Evolutionary conservation across 2,113 vertebrate genomes (phyloP).

Genomic region (Eidolon helvum): DNA sequence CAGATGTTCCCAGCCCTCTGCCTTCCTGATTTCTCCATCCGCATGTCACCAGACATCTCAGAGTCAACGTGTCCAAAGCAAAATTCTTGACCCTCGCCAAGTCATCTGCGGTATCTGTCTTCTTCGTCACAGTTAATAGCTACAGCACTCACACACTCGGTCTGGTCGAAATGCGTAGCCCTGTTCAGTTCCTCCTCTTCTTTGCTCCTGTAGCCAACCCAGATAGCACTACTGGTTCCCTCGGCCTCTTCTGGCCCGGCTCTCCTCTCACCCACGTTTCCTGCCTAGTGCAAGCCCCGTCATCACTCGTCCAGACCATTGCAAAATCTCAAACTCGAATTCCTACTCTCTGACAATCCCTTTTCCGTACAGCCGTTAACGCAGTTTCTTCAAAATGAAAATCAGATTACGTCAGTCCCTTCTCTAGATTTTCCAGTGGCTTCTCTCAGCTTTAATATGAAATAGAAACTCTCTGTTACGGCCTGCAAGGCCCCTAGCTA

Average conservation of each 20-base stretch:
- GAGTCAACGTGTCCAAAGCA: not conserved
- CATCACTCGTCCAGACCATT: not conserved
- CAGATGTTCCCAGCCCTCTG: not conserved
- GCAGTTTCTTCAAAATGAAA: slow-evolving; percentile 2
- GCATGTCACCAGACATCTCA: not conserved
- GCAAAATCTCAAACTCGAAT: not conserved
- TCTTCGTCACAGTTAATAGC: not conserved
- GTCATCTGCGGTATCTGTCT: not conserved
- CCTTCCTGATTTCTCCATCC: slow-evolving; percentile 1
- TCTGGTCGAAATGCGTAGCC: not conserved
- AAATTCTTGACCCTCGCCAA: not conserved
- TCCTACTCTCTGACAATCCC: not conserved
- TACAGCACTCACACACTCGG: not conserved
- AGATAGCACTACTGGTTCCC: not conserved
- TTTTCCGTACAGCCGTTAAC: not conserved
- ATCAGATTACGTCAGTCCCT: not conserved
- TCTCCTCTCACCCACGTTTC: not conserved
- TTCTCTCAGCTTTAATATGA: not conserved
- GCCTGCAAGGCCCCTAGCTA: not conserved
- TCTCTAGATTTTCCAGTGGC: not conserved
- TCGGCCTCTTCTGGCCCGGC: not conserved
- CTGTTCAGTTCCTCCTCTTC: not conserved
- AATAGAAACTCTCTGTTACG: not conserved
- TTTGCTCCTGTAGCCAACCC: not conserved
- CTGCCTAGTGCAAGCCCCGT: not conserved